Base-by-base conservation (phyloP, 1,140 invertebrate species). In the Sycophaga agraensis region DNA sequence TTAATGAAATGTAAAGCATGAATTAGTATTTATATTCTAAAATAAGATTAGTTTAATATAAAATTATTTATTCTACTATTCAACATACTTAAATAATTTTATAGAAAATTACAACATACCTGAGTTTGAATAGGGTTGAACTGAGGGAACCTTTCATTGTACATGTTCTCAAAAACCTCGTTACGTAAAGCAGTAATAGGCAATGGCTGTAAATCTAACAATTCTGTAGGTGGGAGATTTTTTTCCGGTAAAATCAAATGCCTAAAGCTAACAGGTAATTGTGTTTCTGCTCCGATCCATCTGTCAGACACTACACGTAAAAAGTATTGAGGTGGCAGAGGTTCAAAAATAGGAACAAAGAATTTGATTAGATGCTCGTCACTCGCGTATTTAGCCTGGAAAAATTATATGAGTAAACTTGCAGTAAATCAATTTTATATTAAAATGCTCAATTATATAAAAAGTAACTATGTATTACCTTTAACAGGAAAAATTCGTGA, bases 81-180 rank as follows among this genome's bases (percentile, higher is more conserved):
- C 8, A 40, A 14, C 16, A 16, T 16, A 42, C 4, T 42, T 42
- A 16, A 42, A 42, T 42, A 4, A 17, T 42, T 42, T 16, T 42
- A 17, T 9, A 16, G 16, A 42, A 5, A 34, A 22, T 50, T 22
- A 35, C n/a, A n/a, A 16, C 2, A 40, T 54, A 54, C 61, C 84
- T 99, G 98, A 0, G 98, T 99, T 77, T 99, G 98, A 65, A 99
- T 98, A 0, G 97, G 95, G 83, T 99, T 99, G 77, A 99, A 99
- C 75, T 97, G 93, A 12, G 88, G 88, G 72, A 98, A 96, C 64
- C 89, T 89, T 6, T 94, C 87, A 4, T 81, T 82, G 71, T 99
- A 99, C 5, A 99, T 80, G 5, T 83, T 79, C 75, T 99, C 96
- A 75, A 91, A 98, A 43, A 87, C 85, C 0, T 87, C 78, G 77